These are phyloP conservation scores for Papilio gigon DNA, from an alignment of 2,888 invertebrate genomes.

Conservation along the genomic window DNA sequence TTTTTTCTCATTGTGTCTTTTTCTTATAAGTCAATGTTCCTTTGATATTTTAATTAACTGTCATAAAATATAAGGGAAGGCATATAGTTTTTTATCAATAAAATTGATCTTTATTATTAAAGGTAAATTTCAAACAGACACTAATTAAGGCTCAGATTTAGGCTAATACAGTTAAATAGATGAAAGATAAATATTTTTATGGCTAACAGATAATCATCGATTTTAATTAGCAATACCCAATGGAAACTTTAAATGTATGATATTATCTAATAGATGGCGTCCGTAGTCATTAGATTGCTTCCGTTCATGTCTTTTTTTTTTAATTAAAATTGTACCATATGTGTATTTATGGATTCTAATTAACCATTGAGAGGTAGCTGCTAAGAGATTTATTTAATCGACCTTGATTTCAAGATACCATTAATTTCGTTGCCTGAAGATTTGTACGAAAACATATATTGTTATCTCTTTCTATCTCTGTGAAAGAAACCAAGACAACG, in stretches of 20 bases:
- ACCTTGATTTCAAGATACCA: constrained; percentile 6
- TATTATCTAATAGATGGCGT: constrained; percentile 38
- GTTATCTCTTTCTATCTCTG: too few relatives aligned
- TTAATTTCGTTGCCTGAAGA: background rate
- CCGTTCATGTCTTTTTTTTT: constrained; percentile 33
- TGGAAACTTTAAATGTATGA: constrained; percentile 35
- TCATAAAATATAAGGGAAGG: background rate
- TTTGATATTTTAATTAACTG: constrained; percentile 2
- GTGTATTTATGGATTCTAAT: constrained; percentile 31
- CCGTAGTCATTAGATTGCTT: constrained; percentile 37
- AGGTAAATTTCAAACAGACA: constrained; percentile 8
- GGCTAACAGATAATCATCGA: constrained; percentile 38
- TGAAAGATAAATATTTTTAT: constrained; percentile 38
- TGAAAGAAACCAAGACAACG: too few relatives aligned
- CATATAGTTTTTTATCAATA: constrained; percentile 6
- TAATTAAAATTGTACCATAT: constrained; percentile 32
- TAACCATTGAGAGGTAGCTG: background rate
- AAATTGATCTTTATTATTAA: constrained; percentile 24
- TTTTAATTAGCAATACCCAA: constrained; percentile 40
- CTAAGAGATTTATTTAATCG: constrained; percentile 11
- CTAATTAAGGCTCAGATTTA: constrained; percentile 7
- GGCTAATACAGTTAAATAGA: constrained; percentile 38
- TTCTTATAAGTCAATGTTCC: background rate
- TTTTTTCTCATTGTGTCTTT: background rate
- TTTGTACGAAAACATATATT: background rate